Conservation (phyloP, 2,113 vertebrate genomes). For the Corynorhinus townsendii region DNA sequence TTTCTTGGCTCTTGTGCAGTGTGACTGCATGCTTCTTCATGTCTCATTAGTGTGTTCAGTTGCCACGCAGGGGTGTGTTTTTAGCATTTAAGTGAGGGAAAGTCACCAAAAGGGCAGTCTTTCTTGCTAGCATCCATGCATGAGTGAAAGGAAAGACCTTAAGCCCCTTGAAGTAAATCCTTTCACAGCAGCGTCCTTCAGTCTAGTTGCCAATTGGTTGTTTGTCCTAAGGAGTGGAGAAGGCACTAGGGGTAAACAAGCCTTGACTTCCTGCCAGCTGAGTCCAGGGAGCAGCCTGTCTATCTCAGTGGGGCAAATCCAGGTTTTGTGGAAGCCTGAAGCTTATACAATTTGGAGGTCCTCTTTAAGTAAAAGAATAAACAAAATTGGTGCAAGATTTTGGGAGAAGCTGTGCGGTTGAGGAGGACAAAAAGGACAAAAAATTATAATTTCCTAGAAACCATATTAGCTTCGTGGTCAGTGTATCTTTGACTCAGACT, state of each 20-base stretch:
- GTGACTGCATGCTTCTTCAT: not conserved
- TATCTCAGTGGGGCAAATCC: not conserved
- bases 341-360: not conserved
- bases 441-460: no score
- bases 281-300: not conserved
- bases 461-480: not conserved
- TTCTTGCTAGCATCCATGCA: not conserved
- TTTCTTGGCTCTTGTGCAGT: not conserved
- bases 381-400: not conserved
- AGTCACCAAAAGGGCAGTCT: not conserved
- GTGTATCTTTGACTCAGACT: not conserved
- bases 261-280: not conserved
- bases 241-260: not conserved
- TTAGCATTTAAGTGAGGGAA: not conserved
- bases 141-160: not conserved
- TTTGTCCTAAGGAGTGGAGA: not conserved
- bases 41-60: not conserved
- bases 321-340: not conserved
- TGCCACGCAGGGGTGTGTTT: not conserved
- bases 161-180: not conserved
- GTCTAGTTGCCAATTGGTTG: not conserved
- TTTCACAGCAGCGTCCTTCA: not conserved
- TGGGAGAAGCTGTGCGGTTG: not conserved
- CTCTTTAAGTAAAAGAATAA: not conserved
- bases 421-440: not conserved